Conservation (phyloP, 92 coral and sea anemone species). For the Palythoa heliodiscus region DNA sequence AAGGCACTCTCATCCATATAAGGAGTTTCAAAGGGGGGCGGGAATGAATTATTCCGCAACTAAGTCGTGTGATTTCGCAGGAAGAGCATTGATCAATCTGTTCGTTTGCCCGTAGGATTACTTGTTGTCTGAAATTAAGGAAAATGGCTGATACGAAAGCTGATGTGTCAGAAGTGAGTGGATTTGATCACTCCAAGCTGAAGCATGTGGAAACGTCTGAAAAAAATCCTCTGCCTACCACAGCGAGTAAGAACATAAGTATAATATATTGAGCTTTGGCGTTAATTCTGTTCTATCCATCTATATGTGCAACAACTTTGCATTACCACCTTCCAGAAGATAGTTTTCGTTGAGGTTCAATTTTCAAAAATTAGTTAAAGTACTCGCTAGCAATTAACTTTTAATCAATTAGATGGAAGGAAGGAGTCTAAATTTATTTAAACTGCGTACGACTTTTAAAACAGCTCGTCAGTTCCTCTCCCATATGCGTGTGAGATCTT, state of each 20-base stretch:
- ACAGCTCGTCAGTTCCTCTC: background rate
- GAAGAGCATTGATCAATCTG: slow-evolving; percentile 22
- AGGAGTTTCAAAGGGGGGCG: slow-evolving; percentile 44
- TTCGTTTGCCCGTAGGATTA: background rate
- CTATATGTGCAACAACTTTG: background rate
- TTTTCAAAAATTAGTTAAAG: background rate
- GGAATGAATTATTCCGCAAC: slow-evolving; percentile 20
- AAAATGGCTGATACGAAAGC: slow-evolving; percentile 40
- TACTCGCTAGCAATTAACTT: background rate
- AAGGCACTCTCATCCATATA: slow-evolving; percentile 3
- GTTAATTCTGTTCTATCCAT: background rate
- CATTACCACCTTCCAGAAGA: background rate
- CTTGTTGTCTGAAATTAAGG: background rate
- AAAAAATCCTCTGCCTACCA: slow-evolving; percentile 81
- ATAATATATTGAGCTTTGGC: slow-evolving; percentile 2
- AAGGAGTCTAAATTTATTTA: background rate
- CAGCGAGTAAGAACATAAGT: slow-evolving; percentile 58
- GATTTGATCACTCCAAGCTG: slow-evolving; percentile 66
- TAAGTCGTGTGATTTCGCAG: slow-evolving; percentile 22
- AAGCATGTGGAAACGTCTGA: slow-evolving; percentile 81
- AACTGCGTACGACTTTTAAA: background rate
- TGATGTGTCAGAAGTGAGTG: slow-evolving; percentile 69
- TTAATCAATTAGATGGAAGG: slow-evolving; percentile 7
- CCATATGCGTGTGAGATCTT: background rate
- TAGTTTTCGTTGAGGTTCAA: background rate